These are phyloP conservation scores for Gallinago paraguaiae DNA, from an alignment of 2,113 vertebrate species.

Conservation along the genomic window DNA sequence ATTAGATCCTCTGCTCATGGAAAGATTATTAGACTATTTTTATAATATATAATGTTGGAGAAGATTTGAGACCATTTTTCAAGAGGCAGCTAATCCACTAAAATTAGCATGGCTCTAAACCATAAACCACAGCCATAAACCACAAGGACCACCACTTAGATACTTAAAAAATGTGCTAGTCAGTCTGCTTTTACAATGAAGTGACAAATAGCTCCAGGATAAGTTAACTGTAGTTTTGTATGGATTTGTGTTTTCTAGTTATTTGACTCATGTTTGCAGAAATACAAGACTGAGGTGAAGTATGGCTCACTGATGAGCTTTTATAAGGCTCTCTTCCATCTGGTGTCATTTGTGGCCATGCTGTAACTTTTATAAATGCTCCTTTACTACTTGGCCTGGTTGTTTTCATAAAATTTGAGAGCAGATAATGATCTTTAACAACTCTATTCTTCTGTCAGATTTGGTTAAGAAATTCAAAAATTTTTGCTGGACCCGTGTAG, in stretches of 20 bases:
- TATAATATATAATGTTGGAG: background rate
- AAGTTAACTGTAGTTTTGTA: background rate
- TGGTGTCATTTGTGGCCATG: background rate
- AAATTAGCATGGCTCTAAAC: background rate
- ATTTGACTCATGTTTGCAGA: background rate
- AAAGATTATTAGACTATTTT: background rate
- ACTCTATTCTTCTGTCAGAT: background rate
- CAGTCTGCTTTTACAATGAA: background rate
- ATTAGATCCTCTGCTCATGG: background rate
- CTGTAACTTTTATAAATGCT: background rate
- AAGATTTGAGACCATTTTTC: background rate
- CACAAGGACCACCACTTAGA: background rate
- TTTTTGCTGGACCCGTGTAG: background rate
- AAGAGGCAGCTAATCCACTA: background rate
- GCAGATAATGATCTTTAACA: background rate
- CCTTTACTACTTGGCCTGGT: background rate
- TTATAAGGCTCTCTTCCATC: background rate
- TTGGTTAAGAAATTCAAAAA: background rate
- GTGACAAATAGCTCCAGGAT: background rate
- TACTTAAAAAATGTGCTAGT: background rate
- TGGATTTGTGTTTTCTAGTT: background rate
- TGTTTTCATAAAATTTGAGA: background rate
- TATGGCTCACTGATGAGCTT: background rate
- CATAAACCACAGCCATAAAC: background rate
- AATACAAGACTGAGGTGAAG: background rate